A percentile compares a stretch with the other conserved stretches of the same genome.
phyloP scores from a whole-genome alignment of 2,888 invertebrate species.

The Labia minor region DNA sequence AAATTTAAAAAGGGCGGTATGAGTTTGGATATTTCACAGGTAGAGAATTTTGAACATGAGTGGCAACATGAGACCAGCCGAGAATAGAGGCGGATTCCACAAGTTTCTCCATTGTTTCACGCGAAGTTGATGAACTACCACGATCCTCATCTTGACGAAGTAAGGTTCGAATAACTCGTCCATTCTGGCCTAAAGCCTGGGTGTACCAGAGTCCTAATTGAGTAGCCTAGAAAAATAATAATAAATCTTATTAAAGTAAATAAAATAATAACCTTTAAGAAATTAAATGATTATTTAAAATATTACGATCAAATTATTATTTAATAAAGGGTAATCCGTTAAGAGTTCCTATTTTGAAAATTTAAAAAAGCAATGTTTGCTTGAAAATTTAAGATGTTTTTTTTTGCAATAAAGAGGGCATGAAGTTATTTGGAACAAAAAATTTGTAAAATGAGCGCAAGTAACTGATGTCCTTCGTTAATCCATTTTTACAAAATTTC shows the following conservation, averaged over 20 bases:
- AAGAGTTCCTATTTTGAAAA: too few species aligned
- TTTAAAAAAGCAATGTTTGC: too few species aligned
- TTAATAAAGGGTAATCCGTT: too few species aligned
- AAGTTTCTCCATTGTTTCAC: slow-evolving; percentile 59
- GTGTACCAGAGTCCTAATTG: slow-evolving; percentile 77
- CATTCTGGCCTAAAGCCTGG: slow-evolving; percentile 64
- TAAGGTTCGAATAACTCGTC: slow-evolving; percentile 44
- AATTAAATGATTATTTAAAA: too few species aligned
- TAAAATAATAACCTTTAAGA: background rate
- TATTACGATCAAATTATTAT: too few species aligned
- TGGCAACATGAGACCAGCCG: slow-evolving; percentile 60
- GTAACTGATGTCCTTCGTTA: too few species aligned
- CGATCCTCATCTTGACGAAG: slow-evolving; percentile 59
- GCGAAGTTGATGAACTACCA: slow-evolving; percentile 68
- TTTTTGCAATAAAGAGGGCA: too few species aligned
- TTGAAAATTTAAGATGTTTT: too few species aligned
- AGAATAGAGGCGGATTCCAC: slow-evolving; percentile 51
- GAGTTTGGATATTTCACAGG: slow-evolving; percentile 56
- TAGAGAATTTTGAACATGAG: slow-evolving; percentile 44
- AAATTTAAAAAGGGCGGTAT: slow-evolving; percentile 43
- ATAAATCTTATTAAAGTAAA: background rate
- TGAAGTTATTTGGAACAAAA: too few species aligned
- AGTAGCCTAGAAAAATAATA: slow-evolving; percentile 43
- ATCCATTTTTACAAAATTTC: too few species aligned
- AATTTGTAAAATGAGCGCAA: too few species aligned